Conservation (phyloP, 2,888 invertebrate genomes). For the Pocota personata region DNA sequence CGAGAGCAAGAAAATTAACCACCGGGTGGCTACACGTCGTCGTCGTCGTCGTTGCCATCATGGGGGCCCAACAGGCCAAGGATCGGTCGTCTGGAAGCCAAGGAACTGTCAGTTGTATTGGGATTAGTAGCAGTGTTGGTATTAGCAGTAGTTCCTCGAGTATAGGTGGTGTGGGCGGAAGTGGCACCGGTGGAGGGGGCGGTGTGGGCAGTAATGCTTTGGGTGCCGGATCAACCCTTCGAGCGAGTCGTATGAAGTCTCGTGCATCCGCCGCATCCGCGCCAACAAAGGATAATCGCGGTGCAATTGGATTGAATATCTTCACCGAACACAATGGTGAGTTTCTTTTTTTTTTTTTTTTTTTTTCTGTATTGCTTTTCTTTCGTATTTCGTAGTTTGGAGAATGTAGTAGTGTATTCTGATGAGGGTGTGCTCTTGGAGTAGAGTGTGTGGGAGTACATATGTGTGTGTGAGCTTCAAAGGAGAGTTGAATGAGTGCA, state of each 20-base stretch:
- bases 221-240: slow-evolving; percentile 85
- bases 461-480: neutral
- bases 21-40: slow-evolving; percentile 60
- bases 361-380: neutral
- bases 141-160: slow-evolving; percentile 77
- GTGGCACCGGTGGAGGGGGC: slow-evolving; percentile 78
- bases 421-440: slow-evolving; percentile 52
- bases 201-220: slow-evolving; percentile 77
- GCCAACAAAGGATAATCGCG: slow-evolving; percentile 91
- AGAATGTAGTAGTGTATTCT: neutral
- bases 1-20: neutral
- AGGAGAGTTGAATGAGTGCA: slow-evolving; percentile 53
- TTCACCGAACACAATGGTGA: slow-evolving; percentile 97
- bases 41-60: slow-evolving; percentile 84
- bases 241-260: slow-evolving; percentile 88
- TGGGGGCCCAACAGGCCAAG: slow-evolving; percentile 98
- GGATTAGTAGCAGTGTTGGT: slow-evolving; percentile 83
- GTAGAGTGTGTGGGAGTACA: slow-evolving; percentile 41
- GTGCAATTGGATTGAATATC: slow-evolving; percentile 92
- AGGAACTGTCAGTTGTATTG: slow-evolving; percentile 83
- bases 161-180: slow-evolving; percentile 76
- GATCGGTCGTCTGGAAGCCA: slow-evolving; percentile 86
- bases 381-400: slow-evolving; percentile 33
- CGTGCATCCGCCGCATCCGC: slow-evolving; percentile 76
- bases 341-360: slow-evolving; percentile 79